These are phyloP conservation scores for Hyaena hyaena DNA, from an alignment of 2,113 vertebrate species.

Conservation along the genomic window DNA sequence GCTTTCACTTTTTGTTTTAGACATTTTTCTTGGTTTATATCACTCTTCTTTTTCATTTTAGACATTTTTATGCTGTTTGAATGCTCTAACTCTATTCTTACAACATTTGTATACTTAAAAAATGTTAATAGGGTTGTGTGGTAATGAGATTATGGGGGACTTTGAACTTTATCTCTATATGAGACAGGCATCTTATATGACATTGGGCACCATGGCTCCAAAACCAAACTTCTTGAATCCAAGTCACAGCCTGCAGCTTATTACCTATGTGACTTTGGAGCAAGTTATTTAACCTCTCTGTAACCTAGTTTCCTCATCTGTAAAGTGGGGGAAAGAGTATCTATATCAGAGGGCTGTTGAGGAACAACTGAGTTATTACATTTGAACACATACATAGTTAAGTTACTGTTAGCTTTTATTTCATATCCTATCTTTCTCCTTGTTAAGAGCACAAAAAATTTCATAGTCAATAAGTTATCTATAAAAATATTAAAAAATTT, in stretches of 20 bases:
- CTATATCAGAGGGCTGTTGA: neutral
- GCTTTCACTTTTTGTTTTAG: neutral
- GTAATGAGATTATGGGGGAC: neutral
- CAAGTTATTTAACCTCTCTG: neutral
- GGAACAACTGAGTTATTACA: neutral
- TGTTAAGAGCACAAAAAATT: neutral
- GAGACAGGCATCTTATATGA: neutral
- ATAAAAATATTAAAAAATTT: neutral
- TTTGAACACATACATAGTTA: neutral
- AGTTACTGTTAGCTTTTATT: neutral
- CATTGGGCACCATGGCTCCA: neutral
- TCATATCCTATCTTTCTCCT: neutral
- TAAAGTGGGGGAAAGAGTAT: neutral
- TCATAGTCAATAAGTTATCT: neutral
- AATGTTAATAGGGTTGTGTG: neutral
- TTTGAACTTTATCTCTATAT: neutral
- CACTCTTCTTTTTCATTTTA: neutral
- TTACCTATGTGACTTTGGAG: neutral
- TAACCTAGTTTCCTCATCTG: neutral
- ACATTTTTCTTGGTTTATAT: neutral
- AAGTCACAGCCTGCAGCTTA: neutral
- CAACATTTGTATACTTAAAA: neutral
- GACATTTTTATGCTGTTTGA: neutral
- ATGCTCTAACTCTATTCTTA: slow-evolving; percentile 14
- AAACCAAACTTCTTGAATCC: neutral